Percentiles rank a stretch among this genome's conserved stretches.
phyloP scores from a whole-genome alignment of 2,888 invertebrate genomes.

The Bugula neritina region DNA sequence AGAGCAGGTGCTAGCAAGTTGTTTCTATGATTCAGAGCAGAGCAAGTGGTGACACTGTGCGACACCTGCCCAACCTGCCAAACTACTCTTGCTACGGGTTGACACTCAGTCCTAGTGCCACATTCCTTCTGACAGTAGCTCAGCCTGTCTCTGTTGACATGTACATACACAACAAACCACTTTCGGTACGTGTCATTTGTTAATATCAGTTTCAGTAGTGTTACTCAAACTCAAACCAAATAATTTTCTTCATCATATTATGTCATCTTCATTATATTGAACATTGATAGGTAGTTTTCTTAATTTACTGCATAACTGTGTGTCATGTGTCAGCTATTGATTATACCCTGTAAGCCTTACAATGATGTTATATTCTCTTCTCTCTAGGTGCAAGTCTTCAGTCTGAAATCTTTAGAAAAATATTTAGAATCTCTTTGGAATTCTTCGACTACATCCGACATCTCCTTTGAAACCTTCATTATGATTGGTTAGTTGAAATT shows the following conservation, averaged over 20 bases:
- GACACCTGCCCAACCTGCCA: background rate
- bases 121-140: background rate
- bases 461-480: background rate
- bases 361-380: background rate
- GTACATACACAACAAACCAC: background rate
- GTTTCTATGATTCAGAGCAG: constrained; percentile 21
- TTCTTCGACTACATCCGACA: background rate
- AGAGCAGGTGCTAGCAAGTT: no score
- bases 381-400: background rate
- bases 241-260: no score
- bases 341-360: no score
- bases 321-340: no score
- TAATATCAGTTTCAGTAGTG: no score
- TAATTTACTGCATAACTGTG: no score
- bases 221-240: no score
- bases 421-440: background rate
- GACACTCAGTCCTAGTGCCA: background rate
- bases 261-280: no score
- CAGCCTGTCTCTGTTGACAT: background rate
- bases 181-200: constrained; percentile 6
- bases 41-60: background rate
- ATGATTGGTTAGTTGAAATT: background rate
- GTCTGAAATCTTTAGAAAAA: background rate
- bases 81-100: background rate
- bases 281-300: no score